These are phyloP conservation scores for Epinephelus cyanopodus DNA, from an alignment of 2,113 vertebrate genomes.

Conservation along the genomic window DNA sequence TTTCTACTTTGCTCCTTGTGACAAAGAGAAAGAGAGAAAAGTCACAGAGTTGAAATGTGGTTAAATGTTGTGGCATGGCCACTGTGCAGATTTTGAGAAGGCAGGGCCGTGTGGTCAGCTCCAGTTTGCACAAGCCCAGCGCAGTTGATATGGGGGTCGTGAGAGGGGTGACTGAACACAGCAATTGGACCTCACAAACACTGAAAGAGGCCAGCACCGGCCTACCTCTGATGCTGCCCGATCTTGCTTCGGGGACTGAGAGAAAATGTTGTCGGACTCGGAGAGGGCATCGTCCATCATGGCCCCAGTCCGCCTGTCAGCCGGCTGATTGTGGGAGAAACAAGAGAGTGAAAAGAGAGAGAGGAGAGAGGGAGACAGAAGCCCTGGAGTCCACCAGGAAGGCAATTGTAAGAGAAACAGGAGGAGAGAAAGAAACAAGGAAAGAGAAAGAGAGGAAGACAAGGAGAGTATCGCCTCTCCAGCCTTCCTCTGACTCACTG, in stretches of 20 bases:
- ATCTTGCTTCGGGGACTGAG: slow-evolving; percentile 83
- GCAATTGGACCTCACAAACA: slow-evolving; percentile 84
- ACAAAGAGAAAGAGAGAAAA: slow-evolving; percentile 68
- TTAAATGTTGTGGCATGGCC: slow-evolving; percentile 70
- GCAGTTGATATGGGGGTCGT: slow-evolving; percentile 76
- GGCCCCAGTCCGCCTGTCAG: slow-evolving; percentile 80
- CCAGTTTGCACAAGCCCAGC: slow-evolving; percentile 80
- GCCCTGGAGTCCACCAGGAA: slow-evolving; percentile 66
- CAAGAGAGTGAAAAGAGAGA: slow-evolving; percentile 71
- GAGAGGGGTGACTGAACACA: slow-evolving; percentile 82
- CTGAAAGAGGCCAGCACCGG: slow-evolving; percentile 74
- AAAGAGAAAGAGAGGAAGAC: slow-evolving; percentile 54
- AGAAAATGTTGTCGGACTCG: slow-evolving; percentile 88
- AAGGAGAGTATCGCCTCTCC: slow-evolving; percentile 59
- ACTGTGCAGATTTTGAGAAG: slow-evolving; percentile 74
- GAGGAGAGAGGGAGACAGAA: slow-evolving; percentile 56
- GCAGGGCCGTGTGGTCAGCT: slow-evolving; percentile 77
- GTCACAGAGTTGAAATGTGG: slow-evolving; percentile 66
- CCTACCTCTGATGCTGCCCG: slow-evolving; percentile 73
- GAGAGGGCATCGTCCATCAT: slow-evolving; percentile 85
- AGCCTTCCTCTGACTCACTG: slow-evolving; percentile 58
- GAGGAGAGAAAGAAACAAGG: slow-evolving; percentile 53
- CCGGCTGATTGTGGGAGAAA: slow-evolving; percentile 77
- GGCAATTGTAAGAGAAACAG: slow-evolving; percentile 69
- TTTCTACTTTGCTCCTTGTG: slow-evolving; percentile 56